Conservation (phyloP, 2,113 vertebrate genomes). For the Malurus melanocephalus region DNA sequence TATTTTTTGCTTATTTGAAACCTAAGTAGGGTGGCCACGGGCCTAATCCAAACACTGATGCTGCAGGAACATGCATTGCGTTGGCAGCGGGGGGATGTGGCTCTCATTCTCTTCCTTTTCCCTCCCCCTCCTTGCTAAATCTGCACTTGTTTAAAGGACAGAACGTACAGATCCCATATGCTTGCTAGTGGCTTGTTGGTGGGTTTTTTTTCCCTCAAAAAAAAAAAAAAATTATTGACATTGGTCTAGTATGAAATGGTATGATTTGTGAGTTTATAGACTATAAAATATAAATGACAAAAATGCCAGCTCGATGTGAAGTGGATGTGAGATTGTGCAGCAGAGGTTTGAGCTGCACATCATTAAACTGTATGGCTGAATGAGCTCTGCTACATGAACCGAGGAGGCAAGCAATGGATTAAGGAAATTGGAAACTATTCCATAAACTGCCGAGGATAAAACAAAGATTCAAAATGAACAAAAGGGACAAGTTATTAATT, state of each 20-base stretch:
- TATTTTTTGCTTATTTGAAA: constrained; percentile 25
- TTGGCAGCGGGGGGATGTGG: constrained; percentile 32
- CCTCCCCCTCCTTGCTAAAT: constrained; percentile 64
- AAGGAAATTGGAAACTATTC: constrained; percentile 7
- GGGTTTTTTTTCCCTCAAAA: neutral
- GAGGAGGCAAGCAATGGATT: constrained; percentile 2
- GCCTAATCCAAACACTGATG: constrained; percentile 23
- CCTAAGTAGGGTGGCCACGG: constrained; percentile 11
- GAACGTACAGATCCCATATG: constrained; percentile 58
- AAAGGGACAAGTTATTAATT: constrained; percentile 49
- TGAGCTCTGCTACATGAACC: neutral
- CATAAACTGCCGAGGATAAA: neutral
- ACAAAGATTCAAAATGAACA: neutral
- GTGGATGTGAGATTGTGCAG: neutral
- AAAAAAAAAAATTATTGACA: neutral
- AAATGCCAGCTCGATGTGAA: constrained; percentile 22
- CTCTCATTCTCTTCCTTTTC: constrained; percentile 31
- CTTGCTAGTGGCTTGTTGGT: neutral
- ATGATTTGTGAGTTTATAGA: neutral
- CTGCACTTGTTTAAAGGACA: constrained; percentile 63
- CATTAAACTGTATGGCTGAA: neutral
- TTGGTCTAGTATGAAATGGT: neutral
- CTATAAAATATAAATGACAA: neutral
- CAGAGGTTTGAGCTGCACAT: neutral
- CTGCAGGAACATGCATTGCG: constrained; percentile 39